Evolutionary conservation across 1,140 invertebrate genomes (phyloP), one percentile per base, ranked within the genome.

Genomic region (Polyergus mexicanus): DNA sequence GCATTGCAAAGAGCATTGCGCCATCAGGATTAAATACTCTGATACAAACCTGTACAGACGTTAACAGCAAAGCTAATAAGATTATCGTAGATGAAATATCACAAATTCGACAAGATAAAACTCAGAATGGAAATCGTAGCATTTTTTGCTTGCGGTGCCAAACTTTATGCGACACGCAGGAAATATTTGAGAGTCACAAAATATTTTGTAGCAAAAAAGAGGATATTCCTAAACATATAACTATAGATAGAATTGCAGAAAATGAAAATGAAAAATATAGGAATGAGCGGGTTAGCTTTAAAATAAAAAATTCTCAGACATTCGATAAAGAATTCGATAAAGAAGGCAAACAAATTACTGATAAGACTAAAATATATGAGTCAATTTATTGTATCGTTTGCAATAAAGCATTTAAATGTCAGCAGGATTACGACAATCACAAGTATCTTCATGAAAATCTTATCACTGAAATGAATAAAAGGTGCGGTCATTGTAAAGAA

Each of bases 401-500:
- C 62, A 77, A 78, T 54, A 32, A 84, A 63, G 0, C 3, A 66
- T 72, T 66, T 62, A 19, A 35, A 25, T 65, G 41, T 16, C 32
- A 85, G 63, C 58, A 84, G 35, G 58, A 88, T 32, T 71, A 44
- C 3, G 54, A 69, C 13, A 25, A 47, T 62, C 60, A 86, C 22
- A 56, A 86, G 54, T n/a, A 54, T 65, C 35, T 72, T 25, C 51
- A 32, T 38, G 28, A 25, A 7, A 38, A 76, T 38, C 28, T 44
- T 38, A 19, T 19, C 3, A 54, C 19, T 19, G 78, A 83, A 69
- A 62, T 13, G 10, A 89, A 81, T 80, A 92, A 91, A 77, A 86
- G 88, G 72, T 94, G 94, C 84, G 94, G 93, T 4, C 88, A 94
- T 56, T 94, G 94, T 76, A 69, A 88, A 22, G 63, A 63, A n/a